Base-by-base conservation (phyloP, 1,140 invertebrate species). In the Drosophila ohnishii region DNA sequence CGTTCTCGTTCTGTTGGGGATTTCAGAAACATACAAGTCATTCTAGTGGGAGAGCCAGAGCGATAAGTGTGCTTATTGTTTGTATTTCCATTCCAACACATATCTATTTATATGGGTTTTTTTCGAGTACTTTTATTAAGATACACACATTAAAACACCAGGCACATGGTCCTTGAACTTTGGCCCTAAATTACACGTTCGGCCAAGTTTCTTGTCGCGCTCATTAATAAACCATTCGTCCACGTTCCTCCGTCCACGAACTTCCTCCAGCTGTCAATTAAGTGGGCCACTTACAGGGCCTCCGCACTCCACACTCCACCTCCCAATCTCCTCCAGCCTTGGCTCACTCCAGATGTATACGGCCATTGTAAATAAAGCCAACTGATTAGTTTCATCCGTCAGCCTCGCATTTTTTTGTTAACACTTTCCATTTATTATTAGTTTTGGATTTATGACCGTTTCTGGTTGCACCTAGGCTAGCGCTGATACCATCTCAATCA, bases 121-220 rank as follows among this genome's bases (percentile, higher is more conserved):
- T 19, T 45, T 47, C 14, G 34, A 39, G 28, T 53, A 40, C 44
- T 28, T 71, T 71, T 70, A 71, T 30, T 70, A 48, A 48, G 67
- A 71, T 70, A 70, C 35, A 66, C 25, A 69, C 39, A 65, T 58
- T 58, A n/a, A n/a, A 70, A 22, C 35, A 37, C 13, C 35, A 32
- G n/a, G 10, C 65, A 71, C 53, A 71, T 71, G 53, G 65, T 40
- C 66, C 66, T 71, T 72, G 69, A 72, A 72, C 69, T 72, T 71
- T 72, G 35, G 11, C 66, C 53, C 44, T 35, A 71, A 72, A 72
- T 72, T 72, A 72, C 67, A 71, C 3, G 35, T 48, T 50, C 14
- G 14, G 8, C n/a, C 61, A 51, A 22, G 19, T 61, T 60, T 22
- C 61, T 60, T 30, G 56, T 34, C 47, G 8, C 30, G 35, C 44